Base-by-base conservation (phyloP, 2,888 invertebrate genomes). In the Lacanobia wlatinum region DNA sequence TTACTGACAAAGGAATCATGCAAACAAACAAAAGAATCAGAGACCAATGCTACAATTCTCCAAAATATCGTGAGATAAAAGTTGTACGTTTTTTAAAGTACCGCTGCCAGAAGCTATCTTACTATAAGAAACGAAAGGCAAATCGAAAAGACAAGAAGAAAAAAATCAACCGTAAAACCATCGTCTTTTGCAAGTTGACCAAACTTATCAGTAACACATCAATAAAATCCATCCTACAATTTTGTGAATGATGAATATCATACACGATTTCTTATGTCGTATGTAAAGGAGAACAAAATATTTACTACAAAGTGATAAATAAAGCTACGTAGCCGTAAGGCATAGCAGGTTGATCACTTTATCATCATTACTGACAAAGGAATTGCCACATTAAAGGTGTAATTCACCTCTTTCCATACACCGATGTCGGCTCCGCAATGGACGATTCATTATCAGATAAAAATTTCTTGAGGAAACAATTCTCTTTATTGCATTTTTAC, bases 311-410 rank as follows among this genome's bases (percentile, higher is more conserved):
- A 60, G 68, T 64, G 63, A 72, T 71, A 84, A 76, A 77, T 66
- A 78, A 71, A 71, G 55, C 43, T 55, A 28, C 53, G 55, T 59
- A 65, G 77, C 83, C 64, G 55, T 23, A 56, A 60, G 84, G 82
- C 53, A 28, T 34, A 46, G 59, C 70, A 73, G 70, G 72, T 73
- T 70, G 76, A 70, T 67, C 80, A 58, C 74, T 83, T 81, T 68
- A 84, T 83, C 81, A 73, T 83, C 58, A 73, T 84, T 81, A 81
- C 53, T 73, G 78, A 78, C 84, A 70, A 70, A 68, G 65, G 34
- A 66, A 83, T 82, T 80, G 76, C 74, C 53, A 67, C 69, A 77
- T 70, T 75, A 66, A 71, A 78, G 62, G 62, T 69, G 81, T 81
- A 84, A 80, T 72, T 70, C 74, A 70, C 70, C 78, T 81, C 70